These are phyloP conservation scores for Lepilemur ruficaudatus DNA, from an alignment of 2,797 vertebrate species.

Conservation along the genomic window DNA sequence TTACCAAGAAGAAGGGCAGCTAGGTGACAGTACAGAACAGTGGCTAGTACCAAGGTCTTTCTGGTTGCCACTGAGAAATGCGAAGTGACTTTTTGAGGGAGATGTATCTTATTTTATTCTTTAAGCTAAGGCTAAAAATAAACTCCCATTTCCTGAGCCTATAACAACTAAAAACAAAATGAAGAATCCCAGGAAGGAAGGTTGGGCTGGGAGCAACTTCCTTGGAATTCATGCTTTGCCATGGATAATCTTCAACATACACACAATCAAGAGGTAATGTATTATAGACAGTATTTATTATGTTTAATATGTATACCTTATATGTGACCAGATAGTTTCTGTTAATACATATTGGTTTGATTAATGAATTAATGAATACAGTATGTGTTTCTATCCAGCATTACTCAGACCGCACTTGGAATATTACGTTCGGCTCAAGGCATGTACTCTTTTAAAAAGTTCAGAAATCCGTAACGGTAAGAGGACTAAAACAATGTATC, in stretches of 20 bases:
- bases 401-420: neutral
- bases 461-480: neutral
- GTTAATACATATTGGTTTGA: neutral
- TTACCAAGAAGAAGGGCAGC: neutral
- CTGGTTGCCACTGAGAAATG: neutral
- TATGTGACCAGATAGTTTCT: neutral
- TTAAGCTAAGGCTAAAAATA: neutral
- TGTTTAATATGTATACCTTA: neutral
- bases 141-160: neutral
- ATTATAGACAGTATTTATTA: neutral
- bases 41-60: neutral
- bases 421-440: neutral
- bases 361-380: neutral
- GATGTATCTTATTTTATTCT: neutral
- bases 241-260: neutral
- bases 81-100: neutral
- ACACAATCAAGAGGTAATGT: neutral
- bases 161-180: neutral
- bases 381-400: neutral
- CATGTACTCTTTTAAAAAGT: neutral
- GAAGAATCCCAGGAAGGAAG: neutral
- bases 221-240: neutral
- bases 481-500: neutral
- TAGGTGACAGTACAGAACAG: too few relatives aligned
- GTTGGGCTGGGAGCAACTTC: neutral